Evolutionary conservation across 2,888 invertebrate species (phyloP).

Genomic region (Drosophila dives): DNA sequence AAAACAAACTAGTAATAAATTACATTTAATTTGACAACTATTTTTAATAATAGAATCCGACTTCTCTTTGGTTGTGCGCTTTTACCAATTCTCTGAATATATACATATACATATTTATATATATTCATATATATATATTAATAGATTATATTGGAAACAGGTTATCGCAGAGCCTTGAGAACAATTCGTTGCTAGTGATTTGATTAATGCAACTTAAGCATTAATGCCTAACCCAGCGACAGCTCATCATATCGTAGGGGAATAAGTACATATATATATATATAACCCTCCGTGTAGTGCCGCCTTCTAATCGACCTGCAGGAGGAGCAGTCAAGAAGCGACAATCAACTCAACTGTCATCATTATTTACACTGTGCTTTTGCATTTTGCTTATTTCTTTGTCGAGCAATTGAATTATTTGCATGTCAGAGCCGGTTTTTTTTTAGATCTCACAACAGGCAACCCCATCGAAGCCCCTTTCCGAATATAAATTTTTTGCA

Average conservation of each 20-base stretch:
- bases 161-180: slow-evolving; percentile 33
- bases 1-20: not conserved
- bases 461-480: slow-evolving; percentile 33
- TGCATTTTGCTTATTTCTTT: slow-evolving; percentile 18
- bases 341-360: slow-evolving; percentile 2
- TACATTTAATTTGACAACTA: not conserved
- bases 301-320: slow-evolving; percentile 4
- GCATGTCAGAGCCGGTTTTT: slow-evolving; percentile 49
- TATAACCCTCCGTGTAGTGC: not conserved
- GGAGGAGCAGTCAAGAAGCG: not conserved
- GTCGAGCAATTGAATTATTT: slow-evolving; percentile 40
- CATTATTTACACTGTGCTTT: slow-evolving; percentile 5
- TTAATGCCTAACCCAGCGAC: slow-evolving; percentile 9
- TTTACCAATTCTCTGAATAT: slow-evolving; percentile 8
- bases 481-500: slow-evolving; percentile 33
- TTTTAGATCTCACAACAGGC: slow-evolving; percentile 12
- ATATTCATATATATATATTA: not conserved
- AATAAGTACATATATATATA: not conserved
- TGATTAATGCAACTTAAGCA: slow-evolving; percentile 33
- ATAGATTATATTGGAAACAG: slow-evolving; percentile 35
- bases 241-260: slow-evolving; percentile 4
- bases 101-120: not conserved
- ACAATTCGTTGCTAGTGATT: slow-evolving; percentile 33
- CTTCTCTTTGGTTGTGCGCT: not conserved
- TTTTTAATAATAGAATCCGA: slow-evolving; percentile 4